phyloP scores from a whole-genome alignment of 2,797 vertebrate genomes.

The Gymnopithys bicolor region DNA sequence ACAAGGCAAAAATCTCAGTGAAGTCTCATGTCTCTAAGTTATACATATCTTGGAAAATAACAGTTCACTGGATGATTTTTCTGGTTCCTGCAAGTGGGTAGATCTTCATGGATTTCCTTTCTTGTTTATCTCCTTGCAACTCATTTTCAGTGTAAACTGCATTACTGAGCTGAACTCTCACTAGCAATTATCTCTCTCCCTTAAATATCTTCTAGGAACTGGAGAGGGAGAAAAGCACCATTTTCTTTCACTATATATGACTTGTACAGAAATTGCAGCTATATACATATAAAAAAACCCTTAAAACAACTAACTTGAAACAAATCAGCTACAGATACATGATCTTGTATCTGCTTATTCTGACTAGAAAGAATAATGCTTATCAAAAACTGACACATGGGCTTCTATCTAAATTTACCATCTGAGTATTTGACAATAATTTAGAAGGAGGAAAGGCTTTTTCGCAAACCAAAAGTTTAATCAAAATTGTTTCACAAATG shows the following conservation, averaged over 20 bases:
- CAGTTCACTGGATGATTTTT: neutral
- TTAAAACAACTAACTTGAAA: neutral
- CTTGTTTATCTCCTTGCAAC: conserved; percentile 25
- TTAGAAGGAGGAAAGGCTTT: neutral
- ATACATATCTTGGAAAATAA: neutral
- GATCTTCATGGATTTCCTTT: neutral
- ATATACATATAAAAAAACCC: neutral
- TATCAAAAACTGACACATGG: neutral
- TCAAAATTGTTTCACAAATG: neutral
- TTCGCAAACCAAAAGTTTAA: neutral
- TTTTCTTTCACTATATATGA: conserved; percentile 53
- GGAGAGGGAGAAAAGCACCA: conserved; percentile 20
- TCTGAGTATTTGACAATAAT: conserved; percentile 16
- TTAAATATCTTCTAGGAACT: conserved; percentile 22
- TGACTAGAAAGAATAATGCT: neutral
- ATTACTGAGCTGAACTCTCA: conserved; percentile 5
- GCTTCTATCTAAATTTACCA: conserved; percentile 13
- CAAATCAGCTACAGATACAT: neutral
- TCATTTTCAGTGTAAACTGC: neutral
- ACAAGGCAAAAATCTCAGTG: neutral
- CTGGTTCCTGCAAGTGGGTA: conserved; percentile 3
- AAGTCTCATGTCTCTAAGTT: conserved; percentile 7
- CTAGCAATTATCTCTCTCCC: conserved; percentile 31
- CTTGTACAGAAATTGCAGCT: conserved; percentile 24
- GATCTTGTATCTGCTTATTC: neutral